Base-by-base conservation (phyloP, 2,888 invertebrate species). In the Eupithecia exiguata region DNA sequence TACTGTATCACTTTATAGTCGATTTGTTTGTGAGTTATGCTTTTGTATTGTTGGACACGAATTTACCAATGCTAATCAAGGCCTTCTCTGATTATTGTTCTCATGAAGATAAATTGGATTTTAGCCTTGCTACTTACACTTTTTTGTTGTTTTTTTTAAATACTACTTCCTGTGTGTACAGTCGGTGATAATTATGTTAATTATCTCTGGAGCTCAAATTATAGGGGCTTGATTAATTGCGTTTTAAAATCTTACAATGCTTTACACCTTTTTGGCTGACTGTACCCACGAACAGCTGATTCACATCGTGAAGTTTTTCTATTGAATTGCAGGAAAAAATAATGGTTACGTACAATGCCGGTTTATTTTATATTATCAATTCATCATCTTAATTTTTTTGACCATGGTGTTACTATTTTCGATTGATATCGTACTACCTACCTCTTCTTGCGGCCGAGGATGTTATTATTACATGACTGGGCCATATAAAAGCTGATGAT, bases 101-200 rank as follows among this genome's bases (percentile, higher is more conserved):
- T 75, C 74, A 74, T 84, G 77, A 83, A 84, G 83, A 87, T 87
- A 82, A 83, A 86, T 81, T 80, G 65, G 18, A 70, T 72, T 63
- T 74, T 65, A 75, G 78, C 77, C 78, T 83, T 76, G 78, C 79
- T 78, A 75, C 77, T 82, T 81, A 79, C 80, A 76, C 81, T 86
- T 87, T 89, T 86, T 84, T 85, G 78, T 72, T 63, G 40, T 71
- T 53, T 69, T 14, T 16, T 25, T 75, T 78, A 62, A 77, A 82
- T 80, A 74, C 83, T 81, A 78, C 84, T 89, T 91, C 90, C 89
- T 89, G 58, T 89, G 58, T 71, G 61, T 58, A 62, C 36, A 65
- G 53, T 46, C 35, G 63, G 62, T 53, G 58, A 58, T 58, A 58
- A 58, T 53, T 53, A 21, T 21, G 53, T 12, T 53, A 53, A 53